Evolutionary conservation across 2,797 vertebrate genomes (phyloP), one percentile per base, ranked within the genome.

Genomic region (Basileuterus tristriatus): DNA sequence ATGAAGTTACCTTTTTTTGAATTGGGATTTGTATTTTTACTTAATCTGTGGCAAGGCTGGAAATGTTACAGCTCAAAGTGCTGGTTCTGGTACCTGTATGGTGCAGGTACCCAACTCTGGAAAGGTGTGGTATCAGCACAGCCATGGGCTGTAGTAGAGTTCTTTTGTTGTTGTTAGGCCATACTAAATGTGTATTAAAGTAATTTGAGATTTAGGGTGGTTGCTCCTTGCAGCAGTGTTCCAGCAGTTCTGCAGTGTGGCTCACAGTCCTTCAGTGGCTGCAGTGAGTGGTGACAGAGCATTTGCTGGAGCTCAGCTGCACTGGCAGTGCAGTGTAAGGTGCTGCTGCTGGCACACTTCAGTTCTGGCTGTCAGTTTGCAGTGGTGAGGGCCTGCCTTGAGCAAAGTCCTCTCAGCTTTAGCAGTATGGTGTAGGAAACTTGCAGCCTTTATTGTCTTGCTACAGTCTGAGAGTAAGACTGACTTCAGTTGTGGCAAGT

Each of bases 221-320:
- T 59, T 41, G 1, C 37, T 85, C 11, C 56, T 72, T 49, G 10
- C 34, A 12, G 1, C 27, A 67, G 20, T 20, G 7, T 3, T 39
- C 5, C 12, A 74, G 47, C 16, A 53, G 8, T 37, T 22, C 9
- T 53, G n/a, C 18, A 12, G 32, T 2, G 1, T 17, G n/a, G 41
- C 5, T 34, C 22, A 5, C 24, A 27, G 2, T 13, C 22, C 2
- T 0, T 26, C 22, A 29, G 5, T 9, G 13, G 26, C 14, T 3
- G 2, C 34, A 32, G 21, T 1, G 13, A 41, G 16, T 49, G 39
- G 50, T 50, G 41, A 12, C 9, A 44, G 37, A 30, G 22, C 53
- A 43, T 3, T 29, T 15, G 4, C 15, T 3, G 6, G 18, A 34
- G 29, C 49, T 15, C 36, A 5, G 3, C 0, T 7, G 6, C 9